These are phyloP conservation scores for Drosophila mojavensis DNA, from an alignment of 1,140 invertebrate genomes.

Conservation along the genomic window DNA sequence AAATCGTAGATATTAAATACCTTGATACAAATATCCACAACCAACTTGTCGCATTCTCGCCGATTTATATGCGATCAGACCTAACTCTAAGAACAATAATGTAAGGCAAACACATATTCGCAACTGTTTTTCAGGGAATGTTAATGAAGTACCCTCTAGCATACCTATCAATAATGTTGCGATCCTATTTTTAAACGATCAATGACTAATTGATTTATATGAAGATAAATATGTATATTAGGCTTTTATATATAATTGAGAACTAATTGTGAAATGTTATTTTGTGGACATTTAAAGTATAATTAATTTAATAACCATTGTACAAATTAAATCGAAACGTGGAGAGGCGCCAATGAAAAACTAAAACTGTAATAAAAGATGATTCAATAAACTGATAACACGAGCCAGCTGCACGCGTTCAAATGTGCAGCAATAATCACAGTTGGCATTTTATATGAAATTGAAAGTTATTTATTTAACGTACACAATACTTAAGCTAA, in stretches of 20 bases:
- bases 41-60: neutral
- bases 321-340: constrained; percentile 1
- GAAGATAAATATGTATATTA: neutral
- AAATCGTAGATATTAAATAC: constrained; percentile 30
- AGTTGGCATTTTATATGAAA: neutral
- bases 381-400: neutral
- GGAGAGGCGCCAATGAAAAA: neutral
- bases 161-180: neutral
- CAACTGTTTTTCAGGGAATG: constrained; percentile 7
- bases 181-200: neutral
- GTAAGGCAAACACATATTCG: constrained; percentile 1
- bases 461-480: constrained; percentile 31
- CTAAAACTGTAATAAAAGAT: neutral
- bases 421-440: neutral
- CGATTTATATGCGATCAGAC: neutral
- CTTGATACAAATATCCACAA: constrained; percentile 15
- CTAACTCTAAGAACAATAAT: neutral
- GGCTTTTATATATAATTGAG: constrained; percentile 13
- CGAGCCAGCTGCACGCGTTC: neutral
- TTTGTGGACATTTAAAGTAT: neutral
- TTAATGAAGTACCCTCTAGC: neutral
- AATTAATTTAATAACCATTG: constrained; percentile 17
- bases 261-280: constrained; percentile 12
- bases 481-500: constrained; percentile 33
- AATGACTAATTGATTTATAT: constrained; percentile 18